Base-by-base conservation (phyloP, 2,797 vertebrate genomes). In the Anisognathus igniventris region DNA sequence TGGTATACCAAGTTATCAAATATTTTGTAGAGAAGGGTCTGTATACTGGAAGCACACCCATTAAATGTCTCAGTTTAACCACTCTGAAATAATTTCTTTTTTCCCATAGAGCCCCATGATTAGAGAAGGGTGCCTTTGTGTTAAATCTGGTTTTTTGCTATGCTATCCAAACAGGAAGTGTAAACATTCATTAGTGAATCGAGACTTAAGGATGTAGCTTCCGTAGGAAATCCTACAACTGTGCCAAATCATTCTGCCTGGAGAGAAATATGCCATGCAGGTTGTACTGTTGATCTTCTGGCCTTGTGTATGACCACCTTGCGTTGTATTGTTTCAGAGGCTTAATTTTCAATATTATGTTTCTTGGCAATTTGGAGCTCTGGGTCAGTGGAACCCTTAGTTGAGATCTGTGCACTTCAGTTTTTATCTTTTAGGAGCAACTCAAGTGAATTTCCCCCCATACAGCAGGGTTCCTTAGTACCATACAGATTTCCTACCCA, bases 211-310 rank as follows among this genome's bases (percentile, higher is more conserved):
- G 95, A 93, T 56, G 87, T 76, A 92, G 58, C 77, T 94, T 97
- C 97, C 75, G 4, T 95, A 97, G 96, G 94, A 91, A 91, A 95
- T 90, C 90, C 94, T 95, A 35, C 31, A 40, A n/a, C 88, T 58
- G 30, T 89, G 92, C 87, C 88, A 90, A 6, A 35, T 66, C 7
- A 1, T 70, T 78, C 73, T 95, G 82, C 77, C 44, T 64, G 77
- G 66, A 80, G 40, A 90, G 35, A 25, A 82, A 61, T 70, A 51
- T 27, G 13, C 66, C 40, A 7, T 50, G 81, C 64, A 50, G 40
- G 37, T 71, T 7, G 3, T 48, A 35, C 42, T 83, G 75, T 76
- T 93, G 50, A 58, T 91, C 42, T 87, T 74, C 56, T 62, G 62
- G 58, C 54, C 44, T 91, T 64, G 22, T 0, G 0, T 75, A 18